Base-by-base conservation (phyloP, 1,140 invertebrate genomes). In the honey bee (Apis mellifera) region DNA sequence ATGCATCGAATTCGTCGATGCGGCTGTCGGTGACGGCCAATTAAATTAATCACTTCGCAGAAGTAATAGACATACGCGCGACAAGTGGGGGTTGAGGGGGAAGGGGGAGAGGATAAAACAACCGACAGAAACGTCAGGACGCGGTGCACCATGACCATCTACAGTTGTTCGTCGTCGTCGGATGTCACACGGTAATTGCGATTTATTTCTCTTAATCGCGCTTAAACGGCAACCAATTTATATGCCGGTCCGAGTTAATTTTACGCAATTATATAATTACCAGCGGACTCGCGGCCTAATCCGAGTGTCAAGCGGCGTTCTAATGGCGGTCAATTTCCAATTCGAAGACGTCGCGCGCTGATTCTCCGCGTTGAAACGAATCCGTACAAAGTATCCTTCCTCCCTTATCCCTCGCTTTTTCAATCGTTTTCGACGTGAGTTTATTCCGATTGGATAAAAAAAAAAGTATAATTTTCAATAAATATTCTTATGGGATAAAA, bases 251-350 rank as follows among this genome's bases (percentile, higher is more conserved):
- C 87, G 85, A 92, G 91, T 92, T 92, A 92, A 92, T 92, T 88
- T 92, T 89, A 89, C 88, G 90, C 90, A 92, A 92, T 92, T 92
- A 92, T 91, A 90, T 92, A 91, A 92, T 92, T 92, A 91, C 86
- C 77, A 62, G 82, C 66, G 81, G 42, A 32, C 64, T 83, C 81
- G 84, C 85, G 86, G 73, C 90, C 90, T 90, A 91, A 90, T 90
- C 90, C 87, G 87, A 86, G 76, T 65, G 85, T 81, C 71, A 77
- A 75, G 82, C 79, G 80, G 84, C 85, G 79, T 71, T 69, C 72
- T 90, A 91, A 91, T 91, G 89, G 84, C 83, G 82, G 86, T 75
- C 32, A 5, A 88, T 87, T 91, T 87, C 78, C 84, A 89, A 91
- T 90, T 90, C 90, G 86, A 91, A 91, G 84, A 87, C 82, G 62